phyloP scores from a whole-genome alignment of 2,797 vertebrate species.

The Chanos chanos region DNA sequence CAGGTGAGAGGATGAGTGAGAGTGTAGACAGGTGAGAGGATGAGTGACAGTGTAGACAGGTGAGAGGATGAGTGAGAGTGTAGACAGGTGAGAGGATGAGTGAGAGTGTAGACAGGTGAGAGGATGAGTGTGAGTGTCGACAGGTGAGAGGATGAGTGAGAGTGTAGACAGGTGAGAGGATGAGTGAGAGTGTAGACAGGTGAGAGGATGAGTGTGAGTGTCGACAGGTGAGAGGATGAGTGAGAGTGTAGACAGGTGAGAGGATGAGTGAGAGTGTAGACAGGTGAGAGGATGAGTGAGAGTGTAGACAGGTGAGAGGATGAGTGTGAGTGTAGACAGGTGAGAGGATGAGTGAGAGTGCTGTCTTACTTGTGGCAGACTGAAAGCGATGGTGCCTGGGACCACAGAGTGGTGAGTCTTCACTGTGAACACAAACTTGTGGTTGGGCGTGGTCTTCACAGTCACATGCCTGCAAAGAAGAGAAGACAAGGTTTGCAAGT shows the following conservation, averaged over 20 bases:
- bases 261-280: background rate
- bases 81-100: no score
- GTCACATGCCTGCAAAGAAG: constrained; percentile 79
- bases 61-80: no score
- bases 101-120: no score
- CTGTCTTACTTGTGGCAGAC: constrained; percentile 86
- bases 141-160: background rate
- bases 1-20: no score
- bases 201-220: background rate
- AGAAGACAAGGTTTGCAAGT: background rate
- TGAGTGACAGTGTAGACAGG: no score
- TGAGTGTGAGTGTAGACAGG: background rate
- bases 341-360: constrained; percentile 3
- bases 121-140: no score
- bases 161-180: background rate
- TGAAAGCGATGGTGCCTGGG: constrained; percentile 90
- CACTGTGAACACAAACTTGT: constrained; percentile 90
- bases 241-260: background rate
- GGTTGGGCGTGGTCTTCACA: constrained; percentile 90
- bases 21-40: no score
- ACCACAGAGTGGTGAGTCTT: constrained; percentile 85
- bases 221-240: background rate
- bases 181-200: background rate
- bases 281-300: background rate
- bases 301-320: background rate